Base-by-base conservation (phyloP, 2,888 invertebrate genomes). In the Gastrophysa polygoni region DNA sequence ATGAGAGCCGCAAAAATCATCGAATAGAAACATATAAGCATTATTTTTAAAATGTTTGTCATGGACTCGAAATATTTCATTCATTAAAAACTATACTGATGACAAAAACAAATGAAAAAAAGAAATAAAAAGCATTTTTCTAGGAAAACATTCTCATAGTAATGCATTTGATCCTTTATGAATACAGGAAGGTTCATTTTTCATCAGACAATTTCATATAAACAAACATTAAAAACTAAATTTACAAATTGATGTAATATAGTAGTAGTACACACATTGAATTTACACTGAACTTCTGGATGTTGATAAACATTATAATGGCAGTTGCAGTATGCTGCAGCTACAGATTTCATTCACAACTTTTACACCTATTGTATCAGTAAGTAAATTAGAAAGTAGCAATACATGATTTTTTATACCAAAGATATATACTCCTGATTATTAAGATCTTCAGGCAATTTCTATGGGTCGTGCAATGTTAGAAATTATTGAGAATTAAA, bases 231-330 rank as follows among this genome's bases (percentile, higher is more conserved):
- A 67, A 72, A 74, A 72, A 70, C 69, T 73, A 71, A 75, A 73
- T 70, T 70, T 71, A 71, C 71, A 71, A 74, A 68, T 71, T 73
- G 71, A 57, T 68, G 69, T 69, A 71, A 71, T 74, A 38, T 38
- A 70, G 68, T 72, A 75, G 69, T 71, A 67, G 68, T 74, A 73
- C 73, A 75, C 73, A 77, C 75, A 76, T 70, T 70, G 72, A 75
- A 69, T 72, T 71, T 71, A 76, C 75, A 76, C 69, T 71, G 58
- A 71, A 70, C 66, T 38, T 46, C 29, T 67, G 64, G 64, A 68
- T 69, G 68, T 65, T 63, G 67, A 67, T 57, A 58, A 67, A 63
- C 50, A 63, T 66, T 66, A 64, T 52, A 63, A 67, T 72, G 71
- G 71, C 71, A 72, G 72, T 72, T 67, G 68, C 68, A 68, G 67